Conservation (phyloP, 2,888 invertebrate species). For the Drosophila ustulata region DNA sequence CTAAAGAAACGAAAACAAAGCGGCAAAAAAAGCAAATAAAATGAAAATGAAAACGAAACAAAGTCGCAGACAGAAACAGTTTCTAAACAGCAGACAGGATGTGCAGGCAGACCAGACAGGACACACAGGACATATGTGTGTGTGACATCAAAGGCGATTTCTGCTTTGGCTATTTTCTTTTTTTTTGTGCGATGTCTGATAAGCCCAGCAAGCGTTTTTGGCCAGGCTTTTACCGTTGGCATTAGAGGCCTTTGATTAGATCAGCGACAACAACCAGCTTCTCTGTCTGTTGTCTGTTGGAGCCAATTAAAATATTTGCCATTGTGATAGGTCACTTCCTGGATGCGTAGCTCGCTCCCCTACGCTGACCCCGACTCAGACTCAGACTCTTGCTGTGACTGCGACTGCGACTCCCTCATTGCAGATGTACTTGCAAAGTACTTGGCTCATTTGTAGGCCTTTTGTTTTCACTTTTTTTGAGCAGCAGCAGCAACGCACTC, state of each 20-base stretch:
- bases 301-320: conserved; percentile 77
- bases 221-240: conserved; percentile 70
- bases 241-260: conserved; percentile 69
- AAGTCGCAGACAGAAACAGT: conserved; percentile 61
- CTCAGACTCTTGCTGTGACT: no score
- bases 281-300: not conserved
- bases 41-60: conserved; percentile 30
- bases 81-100: conserved; percentile 58
- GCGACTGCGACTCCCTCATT: not conserved
- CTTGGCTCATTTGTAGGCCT: conserved; percentile 48
- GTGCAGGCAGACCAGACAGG: conserved; percentile 40
- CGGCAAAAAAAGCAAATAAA: conserved; percentile 19
- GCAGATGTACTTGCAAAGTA: conserved; percentile 34
- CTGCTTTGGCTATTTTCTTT: conserved; percentile 26
- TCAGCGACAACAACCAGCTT: conserved; percentile 35
- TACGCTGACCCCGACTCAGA: no score
- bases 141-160: conserved; percentile 59
- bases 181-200: conserved; percentile 23
- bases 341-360: conserved; percentile 9
- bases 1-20: conserved; percentile 1
- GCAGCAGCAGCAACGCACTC: conserved; percentile 16
- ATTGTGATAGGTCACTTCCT: conserved; percentile 73
- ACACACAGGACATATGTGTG: conserved; percentile 37
- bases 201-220: conserved; percentile 23
- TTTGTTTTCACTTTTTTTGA: conserved; percentile 56